Conservation (phyloP, 2,888 invertebrate species). For the Epiblema foenella region DNA sequence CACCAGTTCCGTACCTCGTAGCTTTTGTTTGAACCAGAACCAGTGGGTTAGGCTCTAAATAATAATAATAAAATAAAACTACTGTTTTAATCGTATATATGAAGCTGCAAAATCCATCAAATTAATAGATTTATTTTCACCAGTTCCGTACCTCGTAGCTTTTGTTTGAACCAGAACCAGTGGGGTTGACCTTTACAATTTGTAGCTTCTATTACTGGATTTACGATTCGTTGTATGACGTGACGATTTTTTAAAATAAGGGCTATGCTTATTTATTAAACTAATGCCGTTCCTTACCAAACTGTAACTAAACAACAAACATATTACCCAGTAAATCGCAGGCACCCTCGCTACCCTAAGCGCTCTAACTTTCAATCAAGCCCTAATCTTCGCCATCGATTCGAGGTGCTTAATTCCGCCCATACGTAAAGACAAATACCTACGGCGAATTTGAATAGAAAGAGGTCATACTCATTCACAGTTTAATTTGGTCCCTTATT, state of each 20-base stretch:
- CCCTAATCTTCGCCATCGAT: conserved; percentile 64
- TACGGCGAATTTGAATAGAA: conserved; percentile 80
- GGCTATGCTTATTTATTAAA: background rate
- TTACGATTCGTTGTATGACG: background rate
- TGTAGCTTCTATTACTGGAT: background rate
- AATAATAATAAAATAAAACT: no score
- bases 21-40: background rate
- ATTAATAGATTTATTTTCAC: no score
- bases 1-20: no score
- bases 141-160: no score
- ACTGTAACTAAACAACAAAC: conserved; percentile 30
- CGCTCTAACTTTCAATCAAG: conserved; percentile 61
- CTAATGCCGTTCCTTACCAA: conserved; percentile 16
- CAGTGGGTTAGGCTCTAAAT: no score
- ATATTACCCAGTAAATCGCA: conserved; percentile 37
- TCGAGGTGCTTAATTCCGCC: conserved; percentile 54
- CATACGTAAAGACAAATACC: conserved; percentile 61
- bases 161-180: background rate
- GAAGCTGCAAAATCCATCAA: no score
- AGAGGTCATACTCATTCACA: conserved; percentile 75
- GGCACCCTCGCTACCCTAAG: conserved; percentile 45
- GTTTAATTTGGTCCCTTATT: conserved; percentile 82
- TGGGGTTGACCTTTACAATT: background rate
- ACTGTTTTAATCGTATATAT: background rate
- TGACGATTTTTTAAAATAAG: background rate